phyloP scores from a whole-genome alignment of 2,797 vertebrate species.

The Malacoctenus gilli region DNA sequence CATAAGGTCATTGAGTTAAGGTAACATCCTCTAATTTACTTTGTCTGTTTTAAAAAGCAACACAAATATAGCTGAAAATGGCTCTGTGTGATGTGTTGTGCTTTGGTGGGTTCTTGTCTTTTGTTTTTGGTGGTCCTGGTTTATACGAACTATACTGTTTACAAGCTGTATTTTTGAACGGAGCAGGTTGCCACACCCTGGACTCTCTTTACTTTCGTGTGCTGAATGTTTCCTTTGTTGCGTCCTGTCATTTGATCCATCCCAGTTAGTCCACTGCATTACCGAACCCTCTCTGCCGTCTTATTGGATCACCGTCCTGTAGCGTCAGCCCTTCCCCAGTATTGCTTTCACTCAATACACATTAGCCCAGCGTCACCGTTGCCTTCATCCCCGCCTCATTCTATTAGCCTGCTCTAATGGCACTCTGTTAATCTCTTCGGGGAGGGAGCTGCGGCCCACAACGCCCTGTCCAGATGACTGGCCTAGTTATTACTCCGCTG shows the following conservation, averaged over 20 bases:
- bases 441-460: conserved; percentile 47
- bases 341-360: conserved; percentile 73
- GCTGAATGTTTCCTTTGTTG: conserved; percentile 23
- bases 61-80: conserved; percentile 5
- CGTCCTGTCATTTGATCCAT: conserved; percentile 57
- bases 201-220: conserved; percentile 21
- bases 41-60: conserved; percentile 1
- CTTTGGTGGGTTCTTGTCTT: no score
- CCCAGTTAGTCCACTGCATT: conserved; percentile 47
- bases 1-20: conserved; percentile 50
- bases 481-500: conserved; percentile 57
- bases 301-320: conserved; percentile 64
- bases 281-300: conserved; percentile 44
- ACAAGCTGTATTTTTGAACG: not conserved
- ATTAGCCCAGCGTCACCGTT: conserved; percentile 65
- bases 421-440: conserved; percentile 67
- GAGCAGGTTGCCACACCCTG: conserved; percentile 39
- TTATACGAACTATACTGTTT: not conserved
- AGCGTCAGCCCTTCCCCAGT: conserved; percentile 51
- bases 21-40: conserved; percentile 53
- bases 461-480: conserved; percentile 61
- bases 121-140: conserved; percentile 1
- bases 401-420: conserved; percentile 73
- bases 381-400: conserved; percentile 71
- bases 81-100: not conserved